Evolutionary conservation across 2,797 vertebrate genomes (phyloP), one percentile per base, ranked within the genome.

Genomic region (Salmo trutta): DNA sequence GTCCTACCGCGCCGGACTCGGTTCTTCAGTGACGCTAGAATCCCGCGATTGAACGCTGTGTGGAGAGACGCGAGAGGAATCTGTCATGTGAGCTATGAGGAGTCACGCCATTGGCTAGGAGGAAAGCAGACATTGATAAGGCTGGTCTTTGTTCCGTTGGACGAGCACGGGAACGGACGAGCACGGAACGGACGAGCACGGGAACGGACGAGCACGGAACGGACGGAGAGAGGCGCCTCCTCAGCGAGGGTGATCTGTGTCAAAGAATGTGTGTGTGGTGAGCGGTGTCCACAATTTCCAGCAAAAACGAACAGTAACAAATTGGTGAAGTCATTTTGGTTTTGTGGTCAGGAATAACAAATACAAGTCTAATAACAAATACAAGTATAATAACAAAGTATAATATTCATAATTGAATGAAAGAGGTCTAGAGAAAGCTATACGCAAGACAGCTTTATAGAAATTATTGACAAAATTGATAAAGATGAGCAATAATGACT

Each of bases 21-120:
- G 91, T 90, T 96, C 95, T 94, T 93, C 94, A 96, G 91, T 95
- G 95, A 95, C 91, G 95, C 93, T 92, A 91, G 93, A 90, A 90
- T 94, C 94, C 93, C 91, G 94, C 91, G 94, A 94, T 93, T 88
- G 90, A 88, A 90, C 72, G 81, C 87, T 86, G 87, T 86, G 90
- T 87, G 94, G 95, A 91, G 94, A 94, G 92, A 90, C 93, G 85
- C 91, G 92, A 84, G 93, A 90, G 93, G 90, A 93, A 78, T 89
- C 81, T 91, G 86, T 96, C 96, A 98, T 90, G 96, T 97, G 97
- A 95, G 91, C 88, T 75, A 19, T 12, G 78, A 10, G 41, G 88
- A 51, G 75, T 52, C 5, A 66, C 85, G 79, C 88, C 79, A 94
- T 97, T 98, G 97, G 97, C 90, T 92, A 90, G 41, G 3, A 47